Evolutionary conservation across 2,888 invertebrate species (phyloP), one percentile per base, ranked within the genome.

Genomic region (Latrodectus elegans): DNA sequence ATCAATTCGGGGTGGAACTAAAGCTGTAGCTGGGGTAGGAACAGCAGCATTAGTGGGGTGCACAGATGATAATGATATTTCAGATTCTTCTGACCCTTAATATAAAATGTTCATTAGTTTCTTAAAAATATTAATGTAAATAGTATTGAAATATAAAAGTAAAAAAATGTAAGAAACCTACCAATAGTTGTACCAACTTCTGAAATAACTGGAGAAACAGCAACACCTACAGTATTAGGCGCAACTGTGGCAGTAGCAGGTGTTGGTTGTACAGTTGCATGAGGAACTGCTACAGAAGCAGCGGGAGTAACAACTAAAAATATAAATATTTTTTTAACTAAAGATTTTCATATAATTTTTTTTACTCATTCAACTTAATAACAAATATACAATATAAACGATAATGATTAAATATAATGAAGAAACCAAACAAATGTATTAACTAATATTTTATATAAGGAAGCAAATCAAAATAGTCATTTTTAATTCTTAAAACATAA

Each of bases 201-300:
- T 8, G 82, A 82, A 49, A 88, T 79, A 14, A 88, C 84, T 51
- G 88, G 88, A 17, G 83, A 74, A 49, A 89, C 89, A 11, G 90
- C 84, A 12, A 88, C 88, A n/a, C 89, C 85, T 49, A 89, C 84
- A 12, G 90, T 89, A 67, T 87, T 89, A 11, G 90, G 89, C 51
- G 89, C 89, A 0, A 90, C 86, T 22, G 90, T 88, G n/a, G 90
- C 88, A 76, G 85, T 84, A 65, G 89, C 88, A 22, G 85, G 90
- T n/a, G 89, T 88, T 0, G 90, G 90, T 11, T 89, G 89, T 2
- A 90, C 89, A 26, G 90, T 79, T 38, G 89, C 89, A 72, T 89
- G 89, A n/a, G 88, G 88, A 10, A 88, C 88, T 38, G 86, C 80
- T 53, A 82, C 84, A 51, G 81, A 53, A 22, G 81, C 12, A 74